phyloP scores from a whole-genome alignment of 2,888 invertebrate genomes.

The Plutella xylostella region DNA sequence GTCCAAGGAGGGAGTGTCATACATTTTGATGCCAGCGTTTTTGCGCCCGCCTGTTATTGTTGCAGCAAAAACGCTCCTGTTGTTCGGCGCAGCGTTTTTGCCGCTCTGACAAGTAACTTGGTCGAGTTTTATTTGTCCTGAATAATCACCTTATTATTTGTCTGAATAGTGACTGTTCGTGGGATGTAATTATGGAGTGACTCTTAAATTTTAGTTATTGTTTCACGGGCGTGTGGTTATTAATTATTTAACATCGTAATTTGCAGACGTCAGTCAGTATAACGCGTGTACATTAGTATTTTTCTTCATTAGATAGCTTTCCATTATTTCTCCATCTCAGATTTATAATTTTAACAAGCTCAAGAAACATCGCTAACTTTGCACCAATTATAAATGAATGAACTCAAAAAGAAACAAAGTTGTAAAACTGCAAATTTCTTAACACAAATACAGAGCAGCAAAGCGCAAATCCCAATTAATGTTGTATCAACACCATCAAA shows the following conservation, averaged over 20 bases:
- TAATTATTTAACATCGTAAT: too few relatives aligned
- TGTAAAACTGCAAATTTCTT: too few relatives aligned
- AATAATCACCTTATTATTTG: constrained; percentile 58
- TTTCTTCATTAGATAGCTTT: too few relatives aligned
- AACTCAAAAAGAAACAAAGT: too few relatives aligned
- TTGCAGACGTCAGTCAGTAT: too few relatives aligned
- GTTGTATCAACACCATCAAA: constrained; percentile 3
- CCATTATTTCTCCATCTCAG: too few relatives aligned
- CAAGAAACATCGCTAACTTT: too few relatives aligned
- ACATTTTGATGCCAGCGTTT: constrained; percentile 60
- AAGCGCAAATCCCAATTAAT: constrained; percentile 7
- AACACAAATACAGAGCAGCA: background rate
- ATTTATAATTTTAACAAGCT: too few relatives aligned
- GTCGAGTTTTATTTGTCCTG: constrained; percentile 46
- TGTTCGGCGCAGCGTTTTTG: constrained; percentile 54
- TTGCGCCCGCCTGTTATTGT: constrained; percentile 43
- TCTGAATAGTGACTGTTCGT: constrained; percentile 18
- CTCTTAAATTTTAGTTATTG: too few relatives aligned
- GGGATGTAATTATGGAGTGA: constrained; percentile 1
- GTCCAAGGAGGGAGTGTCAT: constrained; percentile 43
- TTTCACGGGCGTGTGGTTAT: too few relatives aligned
- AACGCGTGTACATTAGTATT: too few relatives aligned
- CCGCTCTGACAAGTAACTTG: constrained; percentile 51
- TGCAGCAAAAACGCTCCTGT: constrained; percentile 48
- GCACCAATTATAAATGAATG: too few relatives aligned